Conservation (phyloP, 2,797 vertebrate genomes). For the Brachymystax lenok region DNA sequence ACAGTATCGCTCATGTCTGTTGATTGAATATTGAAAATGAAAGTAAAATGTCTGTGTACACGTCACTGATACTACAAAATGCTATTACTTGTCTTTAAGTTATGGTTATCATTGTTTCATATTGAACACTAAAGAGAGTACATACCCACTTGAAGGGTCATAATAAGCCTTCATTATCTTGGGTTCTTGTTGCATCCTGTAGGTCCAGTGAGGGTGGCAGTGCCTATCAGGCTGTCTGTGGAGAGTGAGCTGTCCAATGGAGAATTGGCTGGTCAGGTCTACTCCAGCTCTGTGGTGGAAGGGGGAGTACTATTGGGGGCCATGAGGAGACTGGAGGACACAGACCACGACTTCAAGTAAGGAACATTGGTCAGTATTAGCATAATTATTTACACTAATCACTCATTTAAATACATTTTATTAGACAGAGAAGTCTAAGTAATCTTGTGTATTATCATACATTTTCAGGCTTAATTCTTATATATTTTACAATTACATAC, state of each 20-base stretch:
- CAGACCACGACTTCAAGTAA: conserved; percentile 60
- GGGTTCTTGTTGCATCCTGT: neutral
- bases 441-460: neutral
- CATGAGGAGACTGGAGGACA: conserved; percentile 63
- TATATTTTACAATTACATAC: neutral
- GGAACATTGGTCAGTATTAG: conserved; percentile 4
- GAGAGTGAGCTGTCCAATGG: conserved; percentile 51
- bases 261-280: conserved; percentile 34
- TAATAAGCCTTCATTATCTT: conserved; percentile 1
- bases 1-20: neutral
- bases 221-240: conserved; percentile 56
- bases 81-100: too few relatives aligned
- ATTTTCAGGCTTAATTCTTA: neutral
- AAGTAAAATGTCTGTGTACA: neutral
- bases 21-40: neutral
- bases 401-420: neutral
- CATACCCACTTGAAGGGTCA: neutral
- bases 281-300: conserved; percentile 50
- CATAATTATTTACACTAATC: neutral
- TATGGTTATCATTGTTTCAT: too few relatives aligned
- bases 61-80: too few relatives aligned
- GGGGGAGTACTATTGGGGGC: conserved; percentile 66
- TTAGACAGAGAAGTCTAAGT: neutral
- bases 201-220: conserved; percentile 36
- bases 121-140: too few relatives aligned